Evolutionary conservation across 2,113 vertebrate species (phyloP).

Genomic region (Oreocharis arfaki): DNA sequence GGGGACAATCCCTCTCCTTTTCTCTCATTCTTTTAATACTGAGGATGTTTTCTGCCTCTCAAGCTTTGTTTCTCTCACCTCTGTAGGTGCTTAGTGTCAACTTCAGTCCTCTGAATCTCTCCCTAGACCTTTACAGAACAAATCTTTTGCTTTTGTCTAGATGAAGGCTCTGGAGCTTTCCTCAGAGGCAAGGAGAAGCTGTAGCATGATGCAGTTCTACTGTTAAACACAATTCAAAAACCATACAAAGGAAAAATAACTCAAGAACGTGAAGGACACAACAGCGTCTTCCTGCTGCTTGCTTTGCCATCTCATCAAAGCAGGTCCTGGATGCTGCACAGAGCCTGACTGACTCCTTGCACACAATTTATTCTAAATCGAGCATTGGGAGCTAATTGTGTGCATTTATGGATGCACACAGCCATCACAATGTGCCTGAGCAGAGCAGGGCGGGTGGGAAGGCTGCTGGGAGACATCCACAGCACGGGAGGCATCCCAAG

Average conservation of each 20-base stretch:
- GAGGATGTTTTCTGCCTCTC: not conserved
- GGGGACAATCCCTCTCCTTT: not conserved
- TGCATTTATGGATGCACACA: not conserved
- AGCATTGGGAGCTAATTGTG: not conserved
- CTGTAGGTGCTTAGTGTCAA: not conserved
- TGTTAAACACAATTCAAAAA: not conserved
- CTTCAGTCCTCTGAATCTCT: not conserved
- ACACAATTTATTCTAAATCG: not conserved
- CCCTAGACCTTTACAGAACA: not conserved
- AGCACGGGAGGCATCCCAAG: not conserved
- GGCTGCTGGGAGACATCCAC: not conserved
- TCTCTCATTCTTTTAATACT: not conserved
- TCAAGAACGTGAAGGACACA: not conserved
- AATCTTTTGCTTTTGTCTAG: not conserved
- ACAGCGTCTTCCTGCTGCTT: not conserved
- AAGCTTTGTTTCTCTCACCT: not conserved
- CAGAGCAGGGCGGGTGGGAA: not conserved
- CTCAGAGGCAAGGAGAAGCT: not conserved
- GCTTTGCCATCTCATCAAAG: not conserved
- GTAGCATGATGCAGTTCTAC: not conserved
- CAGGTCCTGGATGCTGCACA: not conserved
- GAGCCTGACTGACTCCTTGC: not conserved
- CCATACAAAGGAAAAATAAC: not conserved
- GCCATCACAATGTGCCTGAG: not conserved
- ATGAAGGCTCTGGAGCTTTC: slow-evolving; percentile 15